Conservation (phyloP, 1,140 invertebrate genomes). For the Drosophila arizonae region DNA sequence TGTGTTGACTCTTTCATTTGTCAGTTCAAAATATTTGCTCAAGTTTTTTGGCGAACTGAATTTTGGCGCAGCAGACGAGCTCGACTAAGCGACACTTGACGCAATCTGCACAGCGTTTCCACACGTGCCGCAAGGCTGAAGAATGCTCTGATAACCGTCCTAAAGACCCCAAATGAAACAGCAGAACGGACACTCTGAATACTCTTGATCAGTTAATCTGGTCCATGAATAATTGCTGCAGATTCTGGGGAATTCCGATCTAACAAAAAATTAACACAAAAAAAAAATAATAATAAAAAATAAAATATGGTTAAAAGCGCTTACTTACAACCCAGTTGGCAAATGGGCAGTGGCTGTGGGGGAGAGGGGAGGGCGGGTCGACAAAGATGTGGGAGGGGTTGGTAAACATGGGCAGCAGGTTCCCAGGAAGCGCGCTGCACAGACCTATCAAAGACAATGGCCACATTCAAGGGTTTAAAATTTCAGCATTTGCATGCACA, state of each 20-base stretch:
- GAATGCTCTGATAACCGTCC: slow-evolving; percentile 1
- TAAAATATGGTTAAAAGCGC: slow-evolving; percentile 57
- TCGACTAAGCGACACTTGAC: slow-evolving; percentile 56
- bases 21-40: slow-evolving; percentile 62
- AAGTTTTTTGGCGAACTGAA: slow-evolving; percentile 16
- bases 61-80: slow-evolving; percentile 29
- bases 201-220: not conserved
- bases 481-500: slow-evolving; percentile 75
- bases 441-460: slow-evolving; percentile 75
- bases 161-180: not conserved
- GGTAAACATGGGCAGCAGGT: slow-evolving; percentile 34
- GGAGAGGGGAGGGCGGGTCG: not conserved
- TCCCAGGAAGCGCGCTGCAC: slow-evolving; percentile 8
- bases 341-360: slow-evolving; percentile 60
- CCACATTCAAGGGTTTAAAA: slow-evolving; percentile 80
- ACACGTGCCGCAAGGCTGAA: slow-evolving; percentile 68
- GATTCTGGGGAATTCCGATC: not conserved
- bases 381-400: slow-evolving; percentile 16
- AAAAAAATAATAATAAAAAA: too few relatives aligned
- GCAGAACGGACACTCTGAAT: not conserved
- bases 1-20: slow-evolving; percentile 26
- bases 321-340: slow-evolving; percentile 81
- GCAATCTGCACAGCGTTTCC: slow-evolving; percentile 67
- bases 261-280: too few relatives aligned
- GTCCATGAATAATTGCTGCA: not conserved